Evolutionary conservation across 2,113 vertebrate genomes (phyloP).

Genomic region (Salvelinus namaycush): DNA sequence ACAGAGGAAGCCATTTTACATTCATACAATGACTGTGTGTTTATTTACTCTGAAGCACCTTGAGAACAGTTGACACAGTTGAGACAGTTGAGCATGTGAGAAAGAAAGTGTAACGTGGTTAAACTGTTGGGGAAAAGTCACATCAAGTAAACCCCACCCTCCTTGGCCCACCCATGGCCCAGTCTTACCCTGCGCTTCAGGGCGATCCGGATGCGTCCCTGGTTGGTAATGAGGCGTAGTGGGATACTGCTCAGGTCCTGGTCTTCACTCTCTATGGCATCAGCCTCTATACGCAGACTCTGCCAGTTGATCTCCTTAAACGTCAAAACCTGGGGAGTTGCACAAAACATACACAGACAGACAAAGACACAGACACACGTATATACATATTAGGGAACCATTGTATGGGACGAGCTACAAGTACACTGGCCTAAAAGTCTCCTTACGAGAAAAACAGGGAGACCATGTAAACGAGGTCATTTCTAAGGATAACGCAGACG

Average conservation of each 20-base stretch:
- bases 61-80: no score
- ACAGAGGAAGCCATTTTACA: background rate
- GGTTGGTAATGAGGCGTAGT: conserved; percentile 87
- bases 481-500: no score
- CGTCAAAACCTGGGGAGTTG: conserved; percentile 78
- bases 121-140: no score
- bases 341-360: background rate
- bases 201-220: conserved; percentile 84
- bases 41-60: background rate
- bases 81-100: no score
- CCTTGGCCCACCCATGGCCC: background rate
- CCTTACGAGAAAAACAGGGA: background rate
- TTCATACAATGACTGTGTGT: background rate
- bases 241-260: conserved; percentile 83
- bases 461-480: background rate
- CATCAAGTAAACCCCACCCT: no score
- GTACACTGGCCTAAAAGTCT: background rate
- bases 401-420: background rate
- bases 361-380: background rate
- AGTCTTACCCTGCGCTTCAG: conserved; percentile 85
- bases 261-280: conserved; percentile 83
- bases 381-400: background rate
- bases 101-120: no score
- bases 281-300: conserved; percentile 85
- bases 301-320: conserved; percentile 93